These are phyloP conservation scores for Thymelicus acteon DNA, from an alignment of 2,888 invertebrate species.

Conservation along the genomic window DNA sequence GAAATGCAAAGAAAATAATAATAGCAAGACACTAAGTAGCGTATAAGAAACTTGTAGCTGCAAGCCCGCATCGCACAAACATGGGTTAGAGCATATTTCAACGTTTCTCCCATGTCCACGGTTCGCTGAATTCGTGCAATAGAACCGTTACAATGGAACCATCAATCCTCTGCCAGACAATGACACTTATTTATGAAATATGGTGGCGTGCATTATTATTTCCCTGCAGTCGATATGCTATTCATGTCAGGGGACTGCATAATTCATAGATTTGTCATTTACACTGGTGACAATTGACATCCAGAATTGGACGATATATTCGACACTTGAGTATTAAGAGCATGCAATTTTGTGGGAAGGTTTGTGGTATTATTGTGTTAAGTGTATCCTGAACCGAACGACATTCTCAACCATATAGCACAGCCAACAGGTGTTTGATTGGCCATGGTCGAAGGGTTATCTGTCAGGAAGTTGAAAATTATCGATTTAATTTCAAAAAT, in stretches of 20 bases:
- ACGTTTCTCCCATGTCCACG: constrained; percentile 42
- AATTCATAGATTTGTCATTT: constrained; percentile 32
- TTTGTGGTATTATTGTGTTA: constrained; percentile 2
- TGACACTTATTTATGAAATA: constrained; percentile 52
- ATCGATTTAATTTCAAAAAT: too few relatives aligned
- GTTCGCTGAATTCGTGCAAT: constrained; percentile 21
- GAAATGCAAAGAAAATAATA: too few relatives aligned
- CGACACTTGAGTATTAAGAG: constrained; percentile 1
- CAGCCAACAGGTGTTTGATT: too few relatives aligned
- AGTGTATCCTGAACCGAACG: not conserved
- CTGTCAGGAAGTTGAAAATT: too few relatives aligned
- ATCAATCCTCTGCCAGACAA: constrained; percentile 53
- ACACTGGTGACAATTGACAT: constrained; percentile 16
- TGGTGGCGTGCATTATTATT: constrained; percentile 44
- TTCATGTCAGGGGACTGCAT: constrained; percentile 29
- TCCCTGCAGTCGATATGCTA: constrained; percentile 35
- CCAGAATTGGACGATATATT: constrained; percentile 8
- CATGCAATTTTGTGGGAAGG: not conserved
- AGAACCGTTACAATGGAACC: constrained; percentile 44
- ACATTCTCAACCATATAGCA: not conserved
- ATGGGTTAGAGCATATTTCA: constrained; percentile 35
- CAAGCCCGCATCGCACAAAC: not conserved
- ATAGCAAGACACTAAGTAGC: not conserved
- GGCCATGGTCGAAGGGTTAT: too few relatives aligned
- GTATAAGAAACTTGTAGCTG: not conserved